These are phyloP conservation scores for Eulimnadia texana DNA, from an alignment of 1,140 invertebrate species.

Conservation along the genomic window DNA sequence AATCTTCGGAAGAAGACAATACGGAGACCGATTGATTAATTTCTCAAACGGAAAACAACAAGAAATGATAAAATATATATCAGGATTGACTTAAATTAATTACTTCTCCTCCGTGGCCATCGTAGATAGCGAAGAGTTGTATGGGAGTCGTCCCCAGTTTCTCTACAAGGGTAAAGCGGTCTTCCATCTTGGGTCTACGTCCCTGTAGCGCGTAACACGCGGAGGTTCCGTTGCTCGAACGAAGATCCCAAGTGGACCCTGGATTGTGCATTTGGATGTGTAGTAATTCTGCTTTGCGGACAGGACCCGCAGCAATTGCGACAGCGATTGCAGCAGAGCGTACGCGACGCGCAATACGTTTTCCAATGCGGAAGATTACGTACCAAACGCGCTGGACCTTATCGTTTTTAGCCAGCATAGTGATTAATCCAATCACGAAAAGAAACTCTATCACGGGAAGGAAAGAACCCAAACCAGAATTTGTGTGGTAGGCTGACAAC, in stretches of 20 bases:
- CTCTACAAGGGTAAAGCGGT: conserved; percentile 67
- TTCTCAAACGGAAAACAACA: no score
- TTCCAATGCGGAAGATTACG: neutral
- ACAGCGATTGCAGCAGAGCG: neutral
- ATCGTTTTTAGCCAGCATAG: neutral
- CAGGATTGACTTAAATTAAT: conserved; percentile 17
- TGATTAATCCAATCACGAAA: neutral
- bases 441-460: neutral
- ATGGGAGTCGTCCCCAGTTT: conserved; percentile 52
- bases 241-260: conserved; percentile 5
- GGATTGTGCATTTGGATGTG: conserved; percentile 3
- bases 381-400: neutral
- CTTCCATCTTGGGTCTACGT: conserved; percentile 78
- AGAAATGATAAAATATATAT: neutral
- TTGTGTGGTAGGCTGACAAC: neutral
- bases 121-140: conserved; percentile 79
- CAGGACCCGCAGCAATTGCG: neutral
- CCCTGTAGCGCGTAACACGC: conserved; percentile 81
- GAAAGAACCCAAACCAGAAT: neutral
- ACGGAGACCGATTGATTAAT: no score
- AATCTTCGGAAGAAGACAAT: no score
- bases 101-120: conserved; percentile 86
- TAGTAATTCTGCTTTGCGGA: conserved; percentile 5
- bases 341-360: neutral
- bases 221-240: conserved; percentile 23